A percentile compares a stretch with the other conserved stretches of the same genome.
phyloP scores from a whole-genome alignment of 2,113 vertebrate species.

The Cephalopterus ornatus region DNA sequence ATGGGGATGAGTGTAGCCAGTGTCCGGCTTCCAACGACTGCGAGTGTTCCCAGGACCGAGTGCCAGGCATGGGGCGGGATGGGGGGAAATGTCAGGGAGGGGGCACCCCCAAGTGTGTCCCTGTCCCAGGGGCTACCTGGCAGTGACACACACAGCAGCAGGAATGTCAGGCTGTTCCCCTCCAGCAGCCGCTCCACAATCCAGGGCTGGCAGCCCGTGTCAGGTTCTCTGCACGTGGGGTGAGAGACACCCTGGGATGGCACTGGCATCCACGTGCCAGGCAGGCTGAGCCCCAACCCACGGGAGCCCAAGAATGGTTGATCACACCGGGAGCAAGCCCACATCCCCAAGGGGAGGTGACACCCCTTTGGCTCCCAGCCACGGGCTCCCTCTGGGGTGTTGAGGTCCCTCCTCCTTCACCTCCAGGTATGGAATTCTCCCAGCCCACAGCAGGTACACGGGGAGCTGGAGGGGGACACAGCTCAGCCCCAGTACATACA shows the following conservation, averaged over 20 bases:
- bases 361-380: neutral
- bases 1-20: neutral
- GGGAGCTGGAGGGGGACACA: fast-evolving
- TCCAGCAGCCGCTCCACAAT: constrained; percentile 56
- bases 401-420: neutral
- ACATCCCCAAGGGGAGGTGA: fast-evolving
- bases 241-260: neutral
- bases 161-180: constrained; percentile 63
- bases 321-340: neutral
- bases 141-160: constrained; percentile 66
- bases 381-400: fast-evolving
- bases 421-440: fast-evolving
- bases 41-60: fast-evolving
- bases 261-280: no score
- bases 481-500: neutral
- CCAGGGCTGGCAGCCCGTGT: constrained; percentile 47
- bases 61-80: neutral
- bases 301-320: fast-evolving
- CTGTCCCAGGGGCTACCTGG: constrained; percentile 51
- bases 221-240: constrained; percentile 37
- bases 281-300: fast-evolving
- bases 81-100: neutral
- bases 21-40: fast-evolving
- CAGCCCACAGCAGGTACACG: fast-evolving
- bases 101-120: neutral